Evolutionary conservation across 2,888 invertebrate genomes (phyloP).

Genomic region (Trichopria drosophilae): DNA sequence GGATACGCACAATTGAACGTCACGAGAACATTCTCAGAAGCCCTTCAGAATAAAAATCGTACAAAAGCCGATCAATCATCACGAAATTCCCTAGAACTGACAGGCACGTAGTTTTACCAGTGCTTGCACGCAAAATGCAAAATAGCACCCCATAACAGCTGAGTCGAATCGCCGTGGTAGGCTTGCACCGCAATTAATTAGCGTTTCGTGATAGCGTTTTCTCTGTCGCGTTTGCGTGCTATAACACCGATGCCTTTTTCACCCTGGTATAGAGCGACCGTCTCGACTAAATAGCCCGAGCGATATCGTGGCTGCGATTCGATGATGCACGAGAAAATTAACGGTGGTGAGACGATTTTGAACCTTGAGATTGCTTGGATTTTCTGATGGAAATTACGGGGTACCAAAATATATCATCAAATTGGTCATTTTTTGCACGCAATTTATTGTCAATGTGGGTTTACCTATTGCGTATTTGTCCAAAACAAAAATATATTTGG

Average conservation of each 20-base stretch:
- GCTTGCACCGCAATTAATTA: constrained; percentile 55
- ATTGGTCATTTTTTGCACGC: too few species aligned
- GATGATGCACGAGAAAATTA: constrained; percentile 41
- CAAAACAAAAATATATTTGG: too few species aligned
- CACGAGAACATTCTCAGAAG: too few species aligned
- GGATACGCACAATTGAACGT: too few species aligned
- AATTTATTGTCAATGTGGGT: too few species aligned
- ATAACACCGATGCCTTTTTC: constrained; percentile 46
- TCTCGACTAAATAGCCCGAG: constrained; percentile 34
- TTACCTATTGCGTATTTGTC: too few species aligned
- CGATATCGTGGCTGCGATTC: constrained; percentile 50
- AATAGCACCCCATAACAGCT: constrained; percentile 39
- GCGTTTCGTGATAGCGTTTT: constrained; percentile 54
- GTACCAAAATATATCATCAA: too few species aligned
- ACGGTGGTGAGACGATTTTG: too few species aligned
- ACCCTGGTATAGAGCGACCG: too few species aligned
- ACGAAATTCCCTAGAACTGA: constrained; percentile 52
- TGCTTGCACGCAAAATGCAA: constrained; percentile 55
- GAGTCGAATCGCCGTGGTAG: constrained; percentile 29
- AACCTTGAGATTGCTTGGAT: too few species aligned
- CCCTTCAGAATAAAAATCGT: too few species aligned
- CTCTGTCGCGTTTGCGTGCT: constrained; percentile 48
- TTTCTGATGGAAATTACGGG: too few species aligned
- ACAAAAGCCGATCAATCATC: constrained; percentile 52
- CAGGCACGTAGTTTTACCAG: constrained; percentile 54